Base-by-base conservation (phyloP, 2,113 vertebrate genomes). In the Hydrolagus affinis region DNA sequence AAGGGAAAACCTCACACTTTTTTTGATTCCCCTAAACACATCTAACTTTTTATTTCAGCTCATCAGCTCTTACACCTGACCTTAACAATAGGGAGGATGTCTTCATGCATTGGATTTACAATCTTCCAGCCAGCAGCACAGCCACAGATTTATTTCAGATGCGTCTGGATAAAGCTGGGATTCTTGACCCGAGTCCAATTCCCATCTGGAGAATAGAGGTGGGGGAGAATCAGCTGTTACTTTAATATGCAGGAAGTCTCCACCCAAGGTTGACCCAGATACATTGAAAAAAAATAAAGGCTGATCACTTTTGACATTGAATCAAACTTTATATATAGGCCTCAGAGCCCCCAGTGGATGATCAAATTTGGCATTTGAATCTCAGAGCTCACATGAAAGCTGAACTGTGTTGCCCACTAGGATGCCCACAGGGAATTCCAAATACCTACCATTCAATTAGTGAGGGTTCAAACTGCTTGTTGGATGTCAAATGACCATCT, bases 81-180 rank as follows among this genome's bases (percentile, higher is more conserved):
- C 23, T 28, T 56, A 66, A 56, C 19, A 44, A 68, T 32, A 83
- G 62, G 78, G 30, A 83, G 62, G 66, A 83, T 64, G 28, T 68
- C 32, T 62, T 30, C 66, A 62, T 62, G 66, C 66, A 28, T 83
- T 62, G 66, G 62, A 83, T 68, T 64, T 83, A 83, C 64, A 83
- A 66, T 83, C 78, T 83, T 83, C 62, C 28, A 83, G 78, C 66
- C 59, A 83, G 78, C 78, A 66, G 78, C 66, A 62, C 23, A 83
- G 78, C 30, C 78, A 83, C 78, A 83, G 62, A 68, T 83, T 83
- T 83, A 83, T 30, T 83, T 83, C 78, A 30, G 30, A 32, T 66
- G 23, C 66, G 59, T 66, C 57, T 83, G 78, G 60, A 83, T 66
- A 62, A 83, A 83, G 66, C 28, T 83, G 78, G 60, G 66, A 66